These are phyloP conservation scores for Thymelicus lineola DNA, from an alignment of 2,888 invertebrate species.

Conservation along the genomic window DNA sequence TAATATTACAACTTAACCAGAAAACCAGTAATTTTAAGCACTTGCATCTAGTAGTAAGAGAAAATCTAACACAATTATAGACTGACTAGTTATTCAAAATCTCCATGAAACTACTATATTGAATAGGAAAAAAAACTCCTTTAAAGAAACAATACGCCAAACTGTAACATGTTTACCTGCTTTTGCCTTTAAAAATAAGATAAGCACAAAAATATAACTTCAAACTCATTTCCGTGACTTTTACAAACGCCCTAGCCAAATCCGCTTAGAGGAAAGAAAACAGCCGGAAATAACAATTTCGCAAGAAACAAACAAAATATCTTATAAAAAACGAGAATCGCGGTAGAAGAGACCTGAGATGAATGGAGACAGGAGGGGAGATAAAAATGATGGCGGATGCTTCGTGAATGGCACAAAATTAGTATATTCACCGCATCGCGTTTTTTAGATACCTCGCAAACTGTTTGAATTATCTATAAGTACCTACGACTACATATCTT, in stretches of 20 bases:
- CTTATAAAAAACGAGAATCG: slow-evolving; percentile 73
- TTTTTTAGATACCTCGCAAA: slow-evolving; percentile 61
- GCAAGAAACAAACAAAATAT: slow-evolving; percentile 82
- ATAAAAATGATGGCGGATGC: slow-evolving; percentile 84
- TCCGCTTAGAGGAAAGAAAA: slow-evolving; percentile 79
- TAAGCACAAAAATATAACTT: slow-evolving; percentile 69
- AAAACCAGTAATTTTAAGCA: too few species aligned
- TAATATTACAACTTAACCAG: too few species aligned
- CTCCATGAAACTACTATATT: not conserved
- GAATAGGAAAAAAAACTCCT: not conserved
- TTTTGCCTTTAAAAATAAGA: slow-evolving; percentile 56
- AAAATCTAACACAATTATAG: too few species aligned
- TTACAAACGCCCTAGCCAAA: slow-evolving; percentile 73
- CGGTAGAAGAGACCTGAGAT: slow-evolving; percentile 72
- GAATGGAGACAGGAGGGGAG: slow-evolving; percentile 80
- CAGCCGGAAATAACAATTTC: slow-evolving; percentile 83
- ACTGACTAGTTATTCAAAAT: too few species aligned
- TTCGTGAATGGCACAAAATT: slow-evolving; percentile 79
- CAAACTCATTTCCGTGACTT: slow-evolving; percentile 78
- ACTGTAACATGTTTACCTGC: slow-evolving; percentile 16
- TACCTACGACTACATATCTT: slow-evolving; percentile 55
- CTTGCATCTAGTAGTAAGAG: too few species aligned
- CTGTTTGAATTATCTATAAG: slow-evolving; percentile 74
- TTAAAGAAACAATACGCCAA: slow-evolving; percentile 4
- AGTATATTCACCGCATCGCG: slow-evolving; percentile 76